These are phyloP conservation scores for Paramormyrops hopkinsi DNA, from an alignment of 2,797 vertebrate species.

Conservation along the genomic window DNA sequence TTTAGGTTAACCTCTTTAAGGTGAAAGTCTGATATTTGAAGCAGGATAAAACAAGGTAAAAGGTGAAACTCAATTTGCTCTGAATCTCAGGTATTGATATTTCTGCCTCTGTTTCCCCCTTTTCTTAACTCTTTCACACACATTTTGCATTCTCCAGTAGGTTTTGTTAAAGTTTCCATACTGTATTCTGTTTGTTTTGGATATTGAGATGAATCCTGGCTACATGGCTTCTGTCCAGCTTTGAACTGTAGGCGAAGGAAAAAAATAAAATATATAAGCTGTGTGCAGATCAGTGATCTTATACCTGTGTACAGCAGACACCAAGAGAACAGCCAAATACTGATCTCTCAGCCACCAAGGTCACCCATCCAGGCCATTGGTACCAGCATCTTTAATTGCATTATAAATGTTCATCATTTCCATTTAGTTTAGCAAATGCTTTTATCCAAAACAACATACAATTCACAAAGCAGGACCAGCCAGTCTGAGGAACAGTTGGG, in stretches of 20 bases:
- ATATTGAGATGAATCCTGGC: background rate
- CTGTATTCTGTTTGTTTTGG: constrained; percentile 2
- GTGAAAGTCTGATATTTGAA: background rate
- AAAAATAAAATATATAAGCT: background rate
- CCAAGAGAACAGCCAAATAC: background rate
- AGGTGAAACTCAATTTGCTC: background rate
- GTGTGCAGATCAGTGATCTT: background rate
- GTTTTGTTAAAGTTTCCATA: background rate
- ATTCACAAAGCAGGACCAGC: background rate
- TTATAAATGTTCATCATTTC: background rate
- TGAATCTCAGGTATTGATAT: background rate
- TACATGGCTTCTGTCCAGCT: background rate
- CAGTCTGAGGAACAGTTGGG: background rate
- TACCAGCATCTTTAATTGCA: background rate
- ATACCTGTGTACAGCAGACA: background rate
- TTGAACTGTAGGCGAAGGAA: background rate
- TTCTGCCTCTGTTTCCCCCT: background rate
- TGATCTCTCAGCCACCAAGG: background rate
- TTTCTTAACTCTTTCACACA: background rate
- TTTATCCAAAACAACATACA: background rate
- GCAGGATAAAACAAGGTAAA: background rate
- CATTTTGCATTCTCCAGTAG: background rate
- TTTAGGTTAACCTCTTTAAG: background rate
- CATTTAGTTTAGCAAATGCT: background rate
- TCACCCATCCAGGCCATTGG: background rate